phyloP scores from a whole-genome alignment of 2,888 invertebrate genomes.

The Cerastis leucographa region DNA sequence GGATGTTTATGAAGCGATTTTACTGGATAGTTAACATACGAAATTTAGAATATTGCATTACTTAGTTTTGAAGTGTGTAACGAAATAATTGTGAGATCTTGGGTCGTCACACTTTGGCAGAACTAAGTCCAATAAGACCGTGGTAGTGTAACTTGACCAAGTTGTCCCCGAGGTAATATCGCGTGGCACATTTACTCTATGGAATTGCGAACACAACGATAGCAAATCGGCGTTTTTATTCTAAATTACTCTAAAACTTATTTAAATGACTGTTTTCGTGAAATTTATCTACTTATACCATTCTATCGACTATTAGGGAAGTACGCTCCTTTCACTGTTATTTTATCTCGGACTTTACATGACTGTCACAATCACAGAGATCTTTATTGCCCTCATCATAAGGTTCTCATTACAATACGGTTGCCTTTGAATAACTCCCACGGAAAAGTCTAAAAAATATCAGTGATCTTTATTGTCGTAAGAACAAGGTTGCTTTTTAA shows the following conservation, averaged over 20 bases:
- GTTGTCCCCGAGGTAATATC: slow-evolving; percentile 11
- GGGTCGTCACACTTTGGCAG: neutral
- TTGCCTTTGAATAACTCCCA: neutral
- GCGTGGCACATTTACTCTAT: slow-evolving; percentile 15
- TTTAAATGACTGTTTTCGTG: slow-evolving; percentile 32
- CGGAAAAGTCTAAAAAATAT: neutral
- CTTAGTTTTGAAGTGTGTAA: neutral
- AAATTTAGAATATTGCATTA: neutral
- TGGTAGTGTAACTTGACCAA: slow-evolving; percentile 15
- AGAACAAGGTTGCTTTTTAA: neutral
- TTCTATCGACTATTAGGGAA: slow-evolving; percentile 10
- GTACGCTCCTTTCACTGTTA: neutral
- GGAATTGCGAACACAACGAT: slow-evolving; percentile 29
- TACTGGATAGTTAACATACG: neutral
- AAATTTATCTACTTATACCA: slow-evolving; percentile 7
- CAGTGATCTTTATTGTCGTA: neutral
- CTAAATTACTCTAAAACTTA: slow-evolving; percentile 9
- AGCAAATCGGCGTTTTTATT: slow-evolving; percentile 14
- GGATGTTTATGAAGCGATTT: neutral
- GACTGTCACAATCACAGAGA: neutral
- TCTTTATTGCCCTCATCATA: neutral
- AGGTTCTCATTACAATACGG: neutral
- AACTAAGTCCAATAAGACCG: neutral
- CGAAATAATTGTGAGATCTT: neutral
- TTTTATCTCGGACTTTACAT: neutral